Conservation (phyloP, 2,797 vertebrate genomes). For the Vultur gryphus region DNA sequence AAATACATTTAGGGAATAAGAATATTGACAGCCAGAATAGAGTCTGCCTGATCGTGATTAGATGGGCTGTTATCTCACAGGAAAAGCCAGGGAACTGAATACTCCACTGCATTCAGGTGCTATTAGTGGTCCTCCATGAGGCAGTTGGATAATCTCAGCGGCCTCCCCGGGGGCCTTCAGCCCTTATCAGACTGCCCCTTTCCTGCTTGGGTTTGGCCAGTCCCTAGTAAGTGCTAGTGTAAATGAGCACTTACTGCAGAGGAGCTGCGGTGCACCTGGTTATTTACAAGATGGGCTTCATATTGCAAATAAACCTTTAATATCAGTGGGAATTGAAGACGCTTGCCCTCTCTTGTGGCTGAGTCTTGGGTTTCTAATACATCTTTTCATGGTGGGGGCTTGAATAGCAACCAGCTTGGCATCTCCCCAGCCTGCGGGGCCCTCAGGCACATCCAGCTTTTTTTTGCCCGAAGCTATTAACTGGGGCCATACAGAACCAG, state of each 20-base stretch:
- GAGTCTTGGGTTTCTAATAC: not conserved
- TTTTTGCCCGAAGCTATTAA: not conserved
- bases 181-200: not conserved
- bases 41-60: not conserved
- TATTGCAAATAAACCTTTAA: not conserved
- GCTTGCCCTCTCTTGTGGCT: not conserved
- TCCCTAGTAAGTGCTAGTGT: not conserved
- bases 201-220: not conserved
- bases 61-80: not conserved
- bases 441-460: not conserved
- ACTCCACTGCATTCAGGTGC: not conserved
- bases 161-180: not conserved
- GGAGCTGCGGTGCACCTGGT: not conserved
- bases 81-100: not conserved
- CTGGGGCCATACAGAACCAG: not conserved
- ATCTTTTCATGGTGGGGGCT: not conserved
- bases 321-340: not conserved
- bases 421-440: not conserved
- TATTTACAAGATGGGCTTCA: not conserved
- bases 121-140: not conserved
- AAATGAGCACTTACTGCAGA: not conserved
- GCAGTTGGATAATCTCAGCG: not conserved
- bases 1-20: not conserved
- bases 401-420: not conserved
- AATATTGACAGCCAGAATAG: not conserved